Evolutionary conservation across 2,797 vertebrate genomes (phyloP).

Genomic region (Brotula barbata): DNA sequence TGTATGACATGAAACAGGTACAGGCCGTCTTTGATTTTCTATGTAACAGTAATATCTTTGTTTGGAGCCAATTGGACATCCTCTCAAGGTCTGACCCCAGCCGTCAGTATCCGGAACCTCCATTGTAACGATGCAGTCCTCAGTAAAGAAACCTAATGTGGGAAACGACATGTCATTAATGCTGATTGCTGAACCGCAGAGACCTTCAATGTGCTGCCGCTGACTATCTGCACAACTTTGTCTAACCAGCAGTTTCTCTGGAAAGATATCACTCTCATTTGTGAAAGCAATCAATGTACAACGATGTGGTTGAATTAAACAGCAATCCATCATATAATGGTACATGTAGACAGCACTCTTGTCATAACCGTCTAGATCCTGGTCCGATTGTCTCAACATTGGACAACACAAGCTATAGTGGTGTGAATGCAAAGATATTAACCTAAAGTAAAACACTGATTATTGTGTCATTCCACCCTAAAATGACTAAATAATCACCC

Average conservation of each 20-base stretch:
- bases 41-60: constrained; percentile 61
- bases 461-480: too few relatives aligned
- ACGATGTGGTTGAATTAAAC: constrained; percentile 55
- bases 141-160: constrained; percentile 38
- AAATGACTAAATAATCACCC: too few relatives aligned
- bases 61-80: constrained; percentile 56
- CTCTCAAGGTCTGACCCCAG: constrained; percentile 49
- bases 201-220: constrained; percentile 62
- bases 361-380: constrained; percentile 5
- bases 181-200: constrained; percentile 61
- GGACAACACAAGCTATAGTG: not conserved
- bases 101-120: constrained; percentile 18
- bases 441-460: not conserved
- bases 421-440: not conserved
- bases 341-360: constrained; percentile 22
- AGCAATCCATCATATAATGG: constrained; percentile 62
- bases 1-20: constrained; percentile 36
- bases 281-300: constrained; percentile 59
- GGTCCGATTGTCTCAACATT: constrained; percentile 1
- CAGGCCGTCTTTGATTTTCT: constrained; percentile 54
- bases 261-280: constrained; percentile 49
- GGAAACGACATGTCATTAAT: constrained; percentile 61
- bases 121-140: constrained; percentile 49
- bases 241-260: constrained; percentile 56
- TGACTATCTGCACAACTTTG: constrained; percentile 54